Conservation (phyloP, 2,797 vertebrate genomes). For the Varecia variegata region DNA sequence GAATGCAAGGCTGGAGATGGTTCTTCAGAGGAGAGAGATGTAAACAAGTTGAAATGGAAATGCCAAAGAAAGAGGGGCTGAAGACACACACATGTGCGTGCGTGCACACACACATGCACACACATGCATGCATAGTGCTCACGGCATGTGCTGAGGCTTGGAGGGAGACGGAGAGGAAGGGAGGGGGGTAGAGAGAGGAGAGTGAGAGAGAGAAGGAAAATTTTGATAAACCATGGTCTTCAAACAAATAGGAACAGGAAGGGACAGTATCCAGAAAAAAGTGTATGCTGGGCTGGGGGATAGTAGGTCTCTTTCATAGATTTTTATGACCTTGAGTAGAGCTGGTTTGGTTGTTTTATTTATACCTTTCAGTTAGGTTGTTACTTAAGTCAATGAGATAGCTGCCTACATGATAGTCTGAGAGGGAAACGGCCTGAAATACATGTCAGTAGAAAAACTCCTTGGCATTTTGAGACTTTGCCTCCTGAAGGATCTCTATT, state of each 20-base stretch:
- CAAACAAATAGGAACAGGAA: not conserved
- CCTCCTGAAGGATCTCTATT: constrained; percentile 19
- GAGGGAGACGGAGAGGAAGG: not conserved
- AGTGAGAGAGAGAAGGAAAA: not conserved
- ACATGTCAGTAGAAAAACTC: not conserved
- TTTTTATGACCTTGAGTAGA: not conserved
- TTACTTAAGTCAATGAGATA: constrained; percentile 7
- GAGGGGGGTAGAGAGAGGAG: fast-evolving
- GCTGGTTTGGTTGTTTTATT: not conserved
- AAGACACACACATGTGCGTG: not conserved
- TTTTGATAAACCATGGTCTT: not conserved
- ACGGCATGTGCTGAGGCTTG: not conserved
- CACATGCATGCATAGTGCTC: not conserved
- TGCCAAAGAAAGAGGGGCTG: not conserved
- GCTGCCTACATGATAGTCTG: not conserved
- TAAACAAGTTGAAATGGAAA: not conserved
- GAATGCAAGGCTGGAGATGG: not conserved
- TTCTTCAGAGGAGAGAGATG: not conserved
- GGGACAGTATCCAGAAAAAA: not conserved
- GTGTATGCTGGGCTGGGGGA: not conserved
- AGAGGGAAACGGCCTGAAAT: constrained; percentile 3
- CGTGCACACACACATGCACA: not conserved
- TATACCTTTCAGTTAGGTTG: not conserved
- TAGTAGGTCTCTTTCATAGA: not conserved
- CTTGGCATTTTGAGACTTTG: not conserved